Evolutionary conservation across 2,113 vertebrate species (phyloP).

Genomic region (Carollia perspicillata): DNA sequence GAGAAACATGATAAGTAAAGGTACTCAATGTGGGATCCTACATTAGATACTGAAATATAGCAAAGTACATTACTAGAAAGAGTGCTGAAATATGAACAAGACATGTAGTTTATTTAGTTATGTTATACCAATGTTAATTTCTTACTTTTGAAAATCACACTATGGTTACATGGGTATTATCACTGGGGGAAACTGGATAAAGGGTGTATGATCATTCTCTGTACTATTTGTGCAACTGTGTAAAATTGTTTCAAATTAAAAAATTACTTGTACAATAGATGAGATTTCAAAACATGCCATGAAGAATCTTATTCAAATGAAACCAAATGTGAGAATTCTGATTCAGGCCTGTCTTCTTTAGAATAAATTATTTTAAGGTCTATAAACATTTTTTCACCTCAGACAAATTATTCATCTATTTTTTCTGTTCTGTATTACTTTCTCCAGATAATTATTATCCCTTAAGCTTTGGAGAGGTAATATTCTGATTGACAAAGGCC

Average conservation of each 20-base stretch:
- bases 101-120: not conserved
- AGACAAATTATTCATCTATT: not conserved
- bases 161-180: not conserved
- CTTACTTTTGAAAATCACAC: not conserved
- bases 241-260: conserved; percentile 14
- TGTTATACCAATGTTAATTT: not conserved
- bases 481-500: not conserved
- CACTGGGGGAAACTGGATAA: not conserved
- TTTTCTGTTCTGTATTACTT: not conserved
- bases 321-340: not conserved
- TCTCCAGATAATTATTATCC: not conserved
- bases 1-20: not conserved
- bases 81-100: not conserved
- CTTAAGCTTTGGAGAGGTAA: not conserved
- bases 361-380: conserved; percentile 1
- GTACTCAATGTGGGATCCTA: not conserved
- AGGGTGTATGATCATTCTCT: not conserved
- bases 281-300: not conserved
- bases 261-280: not conserved
- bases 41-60: not conserved
- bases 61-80: not conserved
- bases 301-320: not conserved
- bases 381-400: not conserved
- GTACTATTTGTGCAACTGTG: not conserved
- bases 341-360: not conserved